Percentiles rank a stretch among this genome's conserved stretches.
Conservation (phyloP, 2,888 invertebrate genomes). For the Bellardia bayeri region DNA sequence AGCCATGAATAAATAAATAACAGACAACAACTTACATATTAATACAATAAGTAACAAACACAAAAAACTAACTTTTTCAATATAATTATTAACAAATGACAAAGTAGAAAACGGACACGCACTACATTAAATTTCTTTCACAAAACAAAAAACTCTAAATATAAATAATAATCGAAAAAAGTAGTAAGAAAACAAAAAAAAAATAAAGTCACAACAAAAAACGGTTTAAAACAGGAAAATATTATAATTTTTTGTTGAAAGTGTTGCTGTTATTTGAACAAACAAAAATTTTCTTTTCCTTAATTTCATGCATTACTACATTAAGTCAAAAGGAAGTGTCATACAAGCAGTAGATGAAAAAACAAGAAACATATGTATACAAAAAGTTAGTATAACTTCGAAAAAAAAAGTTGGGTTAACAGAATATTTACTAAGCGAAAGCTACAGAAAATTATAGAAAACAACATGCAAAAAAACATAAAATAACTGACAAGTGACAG, state of each 20-base stretch:
- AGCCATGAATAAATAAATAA: conserved; percentile 34
- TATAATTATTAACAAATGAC: conserved; percentile 47
- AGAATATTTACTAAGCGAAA: not conserved
- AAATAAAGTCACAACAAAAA: not conserved
- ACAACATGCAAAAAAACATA: conserved; percentile 24
- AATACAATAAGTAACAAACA: conserved; percentile 9
- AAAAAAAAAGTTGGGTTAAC: conserved; percentile 7
- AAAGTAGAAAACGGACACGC: conserved; percentile 20
- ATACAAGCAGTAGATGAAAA: not conserved
- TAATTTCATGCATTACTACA: not conserved
- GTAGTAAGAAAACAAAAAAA: not conserved
- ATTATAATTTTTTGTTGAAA: conserved; percentile 12
- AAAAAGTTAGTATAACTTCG: not conserved
- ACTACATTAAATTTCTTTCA: conserved; percentile 23
- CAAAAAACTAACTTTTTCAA: conserved; percentile 42
- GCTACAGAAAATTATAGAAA: not conserved
- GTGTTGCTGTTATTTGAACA: not conserved
- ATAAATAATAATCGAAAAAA: not conserved
- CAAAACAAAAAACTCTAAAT: not conserved
- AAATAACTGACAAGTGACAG: conserved; percentile 70
- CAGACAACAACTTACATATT: conserved; percentile 10
- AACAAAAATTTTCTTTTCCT: not conserved
- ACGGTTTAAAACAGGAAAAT: not conserved
- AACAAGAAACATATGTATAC: too few species aligned
- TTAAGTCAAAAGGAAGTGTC: conserved; percentile 1